Conservation (phyloP, 2,888 invertebrate genomes). For the Parnassius apollo region DNA sequence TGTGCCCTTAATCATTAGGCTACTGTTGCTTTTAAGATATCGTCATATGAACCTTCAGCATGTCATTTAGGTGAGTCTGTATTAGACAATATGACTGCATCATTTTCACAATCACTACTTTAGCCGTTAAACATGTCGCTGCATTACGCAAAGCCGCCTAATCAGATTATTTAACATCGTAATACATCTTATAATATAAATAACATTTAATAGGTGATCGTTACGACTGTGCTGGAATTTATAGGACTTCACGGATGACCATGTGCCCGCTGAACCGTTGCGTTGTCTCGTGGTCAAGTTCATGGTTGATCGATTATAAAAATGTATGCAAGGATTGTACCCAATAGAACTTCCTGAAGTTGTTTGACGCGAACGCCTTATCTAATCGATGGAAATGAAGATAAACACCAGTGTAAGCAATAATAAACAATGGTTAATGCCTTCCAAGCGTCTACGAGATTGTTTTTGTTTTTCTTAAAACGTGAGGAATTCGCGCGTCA, state of each 20-base stretch:
- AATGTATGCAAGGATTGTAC: slow-evolving; percentile 20
- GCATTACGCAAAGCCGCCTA: neutral
- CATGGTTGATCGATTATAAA: slow-evolving; percentile 47
- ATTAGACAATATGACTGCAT: no score
- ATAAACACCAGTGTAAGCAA: neutral
- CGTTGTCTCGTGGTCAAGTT: slow-evolving; percentile 66
- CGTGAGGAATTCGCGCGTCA: neutral
- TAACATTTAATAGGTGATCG: slow-evolving; percentile 40
- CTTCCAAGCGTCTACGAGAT: neutral
- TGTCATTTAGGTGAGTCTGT: no score
- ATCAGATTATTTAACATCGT: slow-evolving; percentile 29
- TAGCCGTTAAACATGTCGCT: neutral
- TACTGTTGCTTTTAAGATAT: no score
- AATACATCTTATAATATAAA: slow-evolving; percentile 51
- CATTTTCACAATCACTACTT: neutral
- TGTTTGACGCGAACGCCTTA: neutral
- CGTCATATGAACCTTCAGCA: no score
- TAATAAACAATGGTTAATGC: slow-evolving; percentile 14
- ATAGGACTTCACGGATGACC: slow-evolving; percentile 61
- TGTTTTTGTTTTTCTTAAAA: slow-evolving; percentile 9
- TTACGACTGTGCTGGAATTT: slow-evolving; percentile 34
- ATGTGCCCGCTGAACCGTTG: slow-evolving; percentile 48
- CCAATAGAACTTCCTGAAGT: slow-evolving; percentile 12
- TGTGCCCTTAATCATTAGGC: no score
- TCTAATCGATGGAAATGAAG: neutral